These are phyloP conservation scores for Drusus annulatus DNA, from an alignment of 1,140 invertebrate species.

Conservation along the genomic window DNA sequence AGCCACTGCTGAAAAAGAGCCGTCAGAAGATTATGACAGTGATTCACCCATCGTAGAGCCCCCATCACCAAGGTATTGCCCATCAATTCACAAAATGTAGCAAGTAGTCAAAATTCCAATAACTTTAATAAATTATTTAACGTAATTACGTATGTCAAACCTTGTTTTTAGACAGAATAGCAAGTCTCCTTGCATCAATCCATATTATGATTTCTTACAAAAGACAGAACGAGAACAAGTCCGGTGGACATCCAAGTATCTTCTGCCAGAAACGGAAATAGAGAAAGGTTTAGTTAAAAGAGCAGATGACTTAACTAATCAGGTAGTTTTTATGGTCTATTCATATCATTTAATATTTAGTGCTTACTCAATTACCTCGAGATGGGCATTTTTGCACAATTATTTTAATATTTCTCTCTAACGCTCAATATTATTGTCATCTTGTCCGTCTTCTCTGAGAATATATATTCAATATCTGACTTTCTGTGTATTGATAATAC, in stretches of 20 bases:
- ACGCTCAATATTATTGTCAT: no score
- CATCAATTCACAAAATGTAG: no score
- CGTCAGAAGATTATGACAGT: conserved; percentile 51
- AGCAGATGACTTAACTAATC: conserved; percentile 68
- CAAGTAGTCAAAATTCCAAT: no score
- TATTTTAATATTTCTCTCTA: no score
- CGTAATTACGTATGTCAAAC: no score
- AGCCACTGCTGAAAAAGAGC: conserved; percentile 41
- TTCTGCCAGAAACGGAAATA: conserved; percentile 67
- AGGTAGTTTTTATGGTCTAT: conserved; percentile 59
- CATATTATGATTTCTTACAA: conserved; percentile 53
- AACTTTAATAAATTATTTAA: no score
- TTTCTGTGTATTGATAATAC: no score
- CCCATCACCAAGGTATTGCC: conserved; percentile 46
- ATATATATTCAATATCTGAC: no score
- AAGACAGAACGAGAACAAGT: conserved; percentile 54
- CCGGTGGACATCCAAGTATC: conserved; percentile 55
- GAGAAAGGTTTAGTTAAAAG: conserved; percentile 68
- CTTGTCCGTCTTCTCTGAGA: no score
- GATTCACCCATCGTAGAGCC: conserved; percentile 48
- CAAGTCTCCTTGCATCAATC: conserved; percentile 32
- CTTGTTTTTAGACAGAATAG: conserved; percentile 2
- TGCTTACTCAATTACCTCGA: no score
- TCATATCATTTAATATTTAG: neutral
- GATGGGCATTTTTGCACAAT: no score